Conservation (phyloP, 2,888 invertebrate genomes). For the Thumatha senex region DNA sequence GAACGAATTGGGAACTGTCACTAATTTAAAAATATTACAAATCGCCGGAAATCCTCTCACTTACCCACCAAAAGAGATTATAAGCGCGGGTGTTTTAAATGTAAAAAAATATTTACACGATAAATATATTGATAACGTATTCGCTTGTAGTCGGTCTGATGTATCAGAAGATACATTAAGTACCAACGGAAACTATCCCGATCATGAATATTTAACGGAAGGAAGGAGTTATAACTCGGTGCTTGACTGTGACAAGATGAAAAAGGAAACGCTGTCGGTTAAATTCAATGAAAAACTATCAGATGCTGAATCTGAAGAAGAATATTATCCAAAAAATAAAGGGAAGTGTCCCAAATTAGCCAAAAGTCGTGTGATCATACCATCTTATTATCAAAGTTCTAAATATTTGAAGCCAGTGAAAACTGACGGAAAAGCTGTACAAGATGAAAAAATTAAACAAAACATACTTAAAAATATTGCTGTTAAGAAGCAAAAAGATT, state of each 20-base stretch:
- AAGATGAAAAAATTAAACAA: constrained; percentile 63
- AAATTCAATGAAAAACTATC: constrained; percentile 63
- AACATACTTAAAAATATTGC: constrained; percentile 74
- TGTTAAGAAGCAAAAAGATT: constrained; percentile 80
- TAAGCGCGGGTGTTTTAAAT: constrained; percentile 75
- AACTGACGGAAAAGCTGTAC: constrained; percentile 42
- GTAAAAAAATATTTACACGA: constrained; percentile 62
- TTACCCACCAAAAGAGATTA: constrained; percentile 81
- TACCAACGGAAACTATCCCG: constrained; percentile 33
- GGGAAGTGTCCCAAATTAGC: constrained; percentile 69
- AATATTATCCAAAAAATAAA: constrained; percentile 51
- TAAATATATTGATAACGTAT: constrained; percentile 54
- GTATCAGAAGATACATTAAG: constrained; percentile 50
- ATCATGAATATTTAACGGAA: constrained; percentile 41
- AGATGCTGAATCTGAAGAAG: constrained; percentile 48
- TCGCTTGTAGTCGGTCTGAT: constrained; percentile 60
- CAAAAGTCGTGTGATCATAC: constrained; percentile 63
- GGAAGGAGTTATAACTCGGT: constrained; percentile 68
- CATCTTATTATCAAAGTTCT: constrained; percentile 70
- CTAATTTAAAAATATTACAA: constrained; percentile 84
- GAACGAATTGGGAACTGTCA: constrained; percentile 84
- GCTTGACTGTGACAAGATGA: constrained; percentile 51
- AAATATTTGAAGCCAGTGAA: constrained; percentile 59
- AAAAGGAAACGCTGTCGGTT: constrained; percentile 50
- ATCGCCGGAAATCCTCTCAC: constrained; percentile 84